Conservation (phyloP, 2,113 vertebrate genomes). For the Nesogale talazaci region DNA sequence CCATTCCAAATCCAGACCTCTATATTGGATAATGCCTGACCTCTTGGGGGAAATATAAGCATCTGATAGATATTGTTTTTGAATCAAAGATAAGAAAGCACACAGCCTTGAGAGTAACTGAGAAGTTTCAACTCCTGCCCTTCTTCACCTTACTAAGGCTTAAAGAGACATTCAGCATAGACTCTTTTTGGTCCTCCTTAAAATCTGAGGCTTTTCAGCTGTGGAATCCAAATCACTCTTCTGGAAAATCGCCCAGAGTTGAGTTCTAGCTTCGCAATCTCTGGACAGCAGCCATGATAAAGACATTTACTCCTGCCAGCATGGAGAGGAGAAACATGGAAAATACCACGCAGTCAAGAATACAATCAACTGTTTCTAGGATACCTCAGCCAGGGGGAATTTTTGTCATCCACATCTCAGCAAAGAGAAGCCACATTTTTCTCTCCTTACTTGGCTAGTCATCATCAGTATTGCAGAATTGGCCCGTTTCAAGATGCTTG, state of each 20-base stretch:
- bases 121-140: background rate
- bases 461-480: background rate
- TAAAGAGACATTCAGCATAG: background rate
- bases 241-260: slow-evolving; percentile 82
- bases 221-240: slow-evolving; percentile 72
- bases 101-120: background rate
- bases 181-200: slow-evolving; percentile 83
- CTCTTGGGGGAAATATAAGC: background rate
- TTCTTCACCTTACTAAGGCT: background rate
- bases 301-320: slow-evolving; percentile 75
- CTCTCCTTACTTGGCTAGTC: slow-evolving; percentile 50
- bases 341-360: slow-evolving; percentile 79
- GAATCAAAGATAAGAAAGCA: background rate
- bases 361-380: slow-evolving; percentile 66
- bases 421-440: background rate
- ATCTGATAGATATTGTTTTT: background rate
- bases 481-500: background rate
- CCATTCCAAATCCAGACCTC: background rate
- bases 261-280: slow-evolving; percentile 79
- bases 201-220: slow-evolving; percentile 74
- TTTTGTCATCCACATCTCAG: slow-evolving; percentile 52
- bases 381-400: slow-evolving; percentile 51
- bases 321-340: slow-evolving; percentile 82
- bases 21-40: background rate
- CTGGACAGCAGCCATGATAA: slow-evolving; percentile 78